Evolutionary conservation across 2,113 vertebrate species (phyloP).

Genomic region (Nicator chloris): DNA sequence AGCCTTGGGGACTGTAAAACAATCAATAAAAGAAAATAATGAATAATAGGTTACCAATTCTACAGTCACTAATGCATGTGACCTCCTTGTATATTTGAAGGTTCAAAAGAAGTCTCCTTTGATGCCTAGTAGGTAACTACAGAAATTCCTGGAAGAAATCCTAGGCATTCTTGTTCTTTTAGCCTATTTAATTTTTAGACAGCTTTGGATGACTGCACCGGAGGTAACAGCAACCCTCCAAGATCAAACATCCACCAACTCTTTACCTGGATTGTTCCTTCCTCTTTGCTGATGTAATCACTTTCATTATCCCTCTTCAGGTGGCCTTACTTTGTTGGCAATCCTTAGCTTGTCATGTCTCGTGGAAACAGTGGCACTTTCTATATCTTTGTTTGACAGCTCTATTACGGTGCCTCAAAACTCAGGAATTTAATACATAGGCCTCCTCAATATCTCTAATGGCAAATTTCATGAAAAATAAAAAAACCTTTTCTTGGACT

Average conservation of each 20-base stretch:
- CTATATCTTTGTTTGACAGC: constrained; percentile 60
- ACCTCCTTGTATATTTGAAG: constrained; percentile 63
- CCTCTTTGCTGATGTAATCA: constrained; percentile 67
- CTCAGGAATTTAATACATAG: constrained; percentile 63
- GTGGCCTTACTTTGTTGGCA: constrained; percentile 62
- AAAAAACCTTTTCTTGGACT: not conserved
- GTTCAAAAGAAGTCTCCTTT: constrained; percentile 59
- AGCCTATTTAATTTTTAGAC: constrained; percentile 66
- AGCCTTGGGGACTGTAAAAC: constrained; percentile 22
- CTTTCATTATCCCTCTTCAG: constrained; percentile 66
- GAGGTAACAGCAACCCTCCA: constrained; percentile 68
- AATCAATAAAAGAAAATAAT: constrained; percentile 59
- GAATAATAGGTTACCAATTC: constrained; percentile 51
- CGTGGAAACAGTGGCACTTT: constrained; percentile 56
- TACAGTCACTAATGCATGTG: constrained; percentile 35
- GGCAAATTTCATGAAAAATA: constrained; percentile 34
- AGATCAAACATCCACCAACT: constrained; percentile 58
- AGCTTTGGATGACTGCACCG: constrained; percentile 63
- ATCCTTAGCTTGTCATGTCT: constrained; percentile 65
- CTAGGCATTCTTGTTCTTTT: constrained; percentile 64
- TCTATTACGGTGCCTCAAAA: constrained; percentile 61
- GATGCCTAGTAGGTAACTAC: constrained; percentile 53
- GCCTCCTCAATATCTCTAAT: constrained; percentile 57
- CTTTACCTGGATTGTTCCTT: constrained; percentile 68
- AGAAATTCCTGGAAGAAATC: constrained; percentile 64